Conservation (phyloP, 2,888 invertebrate genomes). For the Hartigia nigra region DNA sequence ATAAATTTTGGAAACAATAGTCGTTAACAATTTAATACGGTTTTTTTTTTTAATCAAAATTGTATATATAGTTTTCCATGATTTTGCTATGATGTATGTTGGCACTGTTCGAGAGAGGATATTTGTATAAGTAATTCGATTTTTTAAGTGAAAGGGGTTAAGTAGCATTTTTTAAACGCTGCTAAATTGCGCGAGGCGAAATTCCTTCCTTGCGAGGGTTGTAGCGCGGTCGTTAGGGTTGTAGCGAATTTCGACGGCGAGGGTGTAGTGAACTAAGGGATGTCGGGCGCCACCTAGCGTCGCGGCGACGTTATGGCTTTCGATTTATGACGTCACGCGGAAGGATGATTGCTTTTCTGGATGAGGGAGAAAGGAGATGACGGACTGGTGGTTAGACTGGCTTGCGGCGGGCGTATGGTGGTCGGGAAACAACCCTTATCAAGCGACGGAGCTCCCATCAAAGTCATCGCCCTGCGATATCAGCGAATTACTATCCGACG, state of each 20-base stretch:
- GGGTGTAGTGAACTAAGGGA: slow-evolving; percentile 21
- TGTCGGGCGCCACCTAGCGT: slow-evolving; percentile 44
- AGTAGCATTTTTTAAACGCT: neutral
- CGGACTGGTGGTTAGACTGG: slow-evolving; percentile 18
- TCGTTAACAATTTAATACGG: too few relatives aligned
- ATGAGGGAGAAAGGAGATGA: slow-evolving; percentile 25
- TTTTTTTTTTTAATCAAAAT: too few relatives aligned
- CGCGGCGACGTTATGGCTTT: slow-evolving; percentile 48
- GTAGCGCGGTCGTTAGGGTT: neutral
- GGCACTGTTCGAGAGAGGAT: neutral
- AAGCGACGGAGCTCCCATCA: slow-evolving; percentile 29
- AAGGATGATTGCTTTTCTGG: slow-evolving; percentile 51
- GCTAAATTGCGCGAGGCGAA: neutral
- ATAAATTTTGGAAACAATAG: too few relatives aligned
- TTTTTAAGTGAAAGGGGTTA: neutral
- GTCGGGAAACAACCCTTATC: slow-evolving; percentile 31
- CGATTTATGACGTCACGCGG: slow-evolving; percentile 56
- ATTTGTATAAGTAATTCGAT: neutral
- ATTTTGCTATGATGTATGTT: neutral
- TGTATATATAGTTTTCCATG: neutral
- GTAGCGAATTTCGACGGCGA: neutral
- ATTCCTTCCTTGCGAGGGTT: slow-evolving; percentile 1
- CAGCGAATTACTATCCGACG: slow-evolving; percentile 28
- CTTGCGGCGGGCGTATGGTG: slow-evolving; percentile 9
- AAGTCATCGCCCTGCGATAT: slow-evolving; percentile 36